Evolutionary conservation across 2,888 invertebrate species (phyloP), one percentile per base, ranked within the genome.

Genomic region (Taphrorychus bicolor): DNA sequence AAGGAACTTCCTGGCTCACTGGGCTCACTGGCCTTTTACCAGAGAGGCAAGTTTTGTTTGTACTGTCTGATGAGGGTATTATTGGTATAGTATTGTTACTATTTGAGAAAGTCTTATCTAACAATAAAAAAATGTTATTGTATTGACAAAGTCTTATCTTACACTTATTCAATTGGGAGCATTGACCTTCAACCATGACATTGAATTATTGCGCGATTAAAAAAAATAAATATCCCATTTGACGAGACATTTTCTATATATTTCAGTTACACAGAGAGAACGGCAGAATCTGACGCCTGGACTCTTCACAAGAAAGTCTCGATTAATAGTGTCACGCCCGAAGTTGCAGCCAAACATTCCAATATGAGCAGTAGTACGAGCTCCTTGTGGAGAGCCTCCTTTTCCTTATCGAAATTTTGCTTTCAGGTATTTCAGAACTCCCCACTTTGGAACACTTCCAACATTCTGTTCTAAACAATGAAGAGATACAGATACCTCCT

Each of bases 271-370:
- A 93, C 94, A 0, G 89, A 90, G 77, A 87, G 92, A 49, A 93
- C 93, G 0, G 91, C 94, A 0, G 95, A 95, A 80, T 93, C 94
- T 0, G 94, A 95, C 83, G 92, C 94, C 2, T 96, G 96, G 96
- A 95, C 95, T 11, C 81, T 95, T 58, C 95, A 96, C 76, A 87
- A 89, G 59, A 88, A 89, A 52, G 84, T 91, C 16, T 85, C 88
- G 1, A 80, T 90, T 16, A 82, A 79, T 67, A 75, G 75, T 40
- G 59, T 73, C 1, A 67, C 69, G 4, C 71, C 71, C 7, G 64
- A 67, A 24, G 58, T 68, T 1, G 73, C 73, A 42, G 66, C 49
- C 9, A 71, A 66, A 59, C 57, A 17, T 17, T 14, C 45, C 5
- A 48, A 14, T 3, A 18, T 14, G 14, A 17, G 16, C 16, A 45